These are phyloP conservation scores for Aleadryas rufinucha DNA, from an alignment of 2,113 vertebrate genomes.

Conservation along the genomic window DNA sequence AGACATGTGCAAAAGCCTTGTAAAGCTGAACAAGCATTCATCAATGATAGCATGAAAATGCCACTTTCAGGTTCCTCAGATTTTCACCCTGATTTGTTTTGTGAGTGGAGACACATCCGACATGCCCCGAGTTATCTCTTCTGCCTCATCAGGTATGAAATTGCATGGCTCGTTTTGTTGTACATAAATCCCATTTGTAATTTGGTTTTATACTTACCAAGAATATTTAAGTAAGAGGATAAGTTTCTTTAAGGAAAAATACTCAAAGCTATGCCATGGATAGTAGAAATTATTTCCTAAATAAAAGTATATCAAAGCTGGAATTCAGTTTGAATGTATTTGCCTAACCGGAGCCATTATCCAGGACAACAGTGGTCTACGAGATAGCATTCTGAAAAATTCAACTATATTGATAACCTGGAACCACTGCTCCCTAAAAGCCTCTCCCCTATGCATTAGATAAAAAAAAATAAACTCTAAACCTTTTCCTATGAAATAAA, in stretches of 20 bases:
- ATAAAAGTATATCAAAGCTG: not conserved
- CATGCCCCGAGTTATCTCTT: not conserved
- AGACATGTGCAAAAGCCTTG: not conserved
- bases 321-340: not conserved
- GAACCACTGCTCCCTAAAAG: not conserved
- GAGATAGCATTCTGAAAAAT: not conserved
- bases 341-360: not conserved
- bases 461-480: not conserved
- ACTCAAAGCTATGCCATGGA: not conserved
- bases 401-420: not conserved
- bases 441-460: not conserved
- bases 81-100: not conserved
- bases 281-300: not conserved
- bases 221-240: not conserved
- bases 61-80: not conserved
- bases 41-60: not conserved
- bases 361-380: not conserved
- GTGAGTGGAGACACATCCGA: not conserved
- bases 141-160: not conserved
- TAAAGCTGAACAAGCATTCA: not conserved
- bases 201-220: not conserved
- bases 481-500: not conserved
- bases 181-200: not conserved
- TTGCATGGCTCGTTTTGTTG: not conserved
- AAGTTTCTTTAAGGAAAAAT: not conserved